Base-by-base conservation (phyloP, 2,797 vertebrate genomes). In the Spea hammondii region DNA sequence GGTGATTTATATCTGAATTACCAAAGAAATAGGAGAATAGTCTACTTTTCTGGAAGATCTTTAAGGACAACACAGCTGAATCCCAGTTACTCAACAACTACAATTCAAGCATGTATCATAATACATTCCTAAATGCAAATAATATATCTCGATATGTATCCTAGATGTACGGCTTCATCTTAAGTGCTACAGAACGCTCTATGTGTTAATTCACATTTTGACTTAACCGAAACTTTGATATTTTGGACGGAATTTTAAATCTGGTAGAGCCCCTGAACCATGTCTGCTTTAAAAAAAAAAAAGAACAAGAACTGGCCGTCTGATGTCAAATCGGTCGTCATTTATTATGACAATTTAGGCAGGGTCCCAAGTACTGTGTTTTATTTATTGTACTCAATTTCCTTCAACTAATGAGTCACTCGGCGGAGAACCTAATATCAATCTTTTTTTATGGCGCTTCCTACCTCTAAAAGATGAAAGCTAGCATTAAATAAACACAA, bases 401-500 rank as follows among this genome's bases (percentile, higher is more conserved):
- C 78, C 71, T 72, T 45, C 60, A 32, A 6, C 71, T 65, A 74
- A 74, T 79, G 72, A 79, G n/a, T 62, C 49, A 51, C 71, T 79
- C 44, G 7, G 11, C 66, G 32, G 60, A 54, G 32, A 65, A 72
- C 64, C 46, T 50, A 64, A 54, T 54, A 74, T 72, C 71, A 72
- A 60, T 62, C 44, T 62, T 60, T 72, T 74, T 72, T 54, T 51
- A 59, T 72, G 4, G 17, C 45, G 45, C 48, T 73, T 67, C n/a
- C 71, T 49, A 67, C 66, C 32, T 76, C 17, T 14, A 65, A 55
- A 44, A 68, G 70, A 81, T 77, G 62, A 77, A 72, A 72, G 64
- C 14, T 14, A 5, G 32, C 48, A 55, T 70, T 70, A 70, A 49
- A 69, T 70, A 66, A 72, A 49, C 17, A 72, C 60, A n/a, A 47